Percentiles rank a stretch among this genome's conserved stretches.
phyloP scores from a whole-genome alignment of 2,888 invertebrate species.

The Trissoscelio sp. region DNA sequence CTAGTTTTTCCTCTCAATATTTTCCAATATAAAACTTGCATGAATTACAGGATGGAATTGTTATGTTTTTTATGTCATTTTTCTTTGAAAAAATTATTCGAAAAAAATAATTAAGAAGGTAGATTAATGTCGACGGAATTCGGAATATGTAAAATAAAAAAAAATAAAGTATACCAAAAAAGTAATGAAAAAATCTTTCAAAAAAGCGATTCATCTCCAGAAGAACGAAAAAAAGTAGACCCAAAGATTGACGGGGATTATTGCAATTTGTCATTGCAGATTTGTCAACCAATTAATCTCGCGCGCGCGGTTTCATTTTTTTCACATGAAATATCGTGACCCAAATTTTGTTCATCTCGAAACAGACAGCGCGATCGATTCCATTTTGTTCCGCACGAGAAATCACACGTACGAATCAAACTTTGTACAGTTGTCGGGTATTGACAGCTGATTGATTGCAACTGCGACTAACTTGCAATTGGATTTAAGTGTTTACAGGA shows the following conservation, averaged over 20 bases:
- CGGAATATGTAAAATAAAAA: too few relatives aligned
- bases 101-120: too few relatives aligned
- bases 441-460: slow-evolving; percentile 38
- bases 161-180: too few relatives aligned
- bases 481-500: slow-evolving; percentile 34
- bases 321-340: background rate
- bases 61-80: too few relatives aligned
- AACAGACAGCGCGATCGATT: slow-evolving; percentile 15
- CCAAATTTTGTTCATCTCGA: slow-evolving; percentile 9
- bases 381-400: slow-evolving; percentile 10
- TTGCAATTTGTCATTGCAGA: slow-evolving; percentile 12
- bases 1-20: background rate
- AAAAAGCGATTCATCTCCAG: background rate
- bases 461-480: slow-evolving; percentile 39
- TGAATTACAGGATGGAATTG: background rate
- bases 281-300: slow-evolving; percentile 11
- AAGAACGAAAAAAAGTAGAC: background rate
- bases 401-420: slow-evolving; percentile 21
- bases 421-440: slow-evolving; percentile 7
- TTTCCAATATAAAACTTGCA: background rate
- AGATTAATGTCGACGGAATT: too few relatives aligned
- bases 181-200: background rate
- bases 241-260: background rate
- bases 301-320: slow-evolving; percentile 9
- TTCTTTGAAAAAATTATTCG: too few relatives aligned